These are phyloP conservation scores for Todiramphus chloris DNA, from an alignment of 2,113 vertebrate species.

Conservation along the genomic window DNA sequence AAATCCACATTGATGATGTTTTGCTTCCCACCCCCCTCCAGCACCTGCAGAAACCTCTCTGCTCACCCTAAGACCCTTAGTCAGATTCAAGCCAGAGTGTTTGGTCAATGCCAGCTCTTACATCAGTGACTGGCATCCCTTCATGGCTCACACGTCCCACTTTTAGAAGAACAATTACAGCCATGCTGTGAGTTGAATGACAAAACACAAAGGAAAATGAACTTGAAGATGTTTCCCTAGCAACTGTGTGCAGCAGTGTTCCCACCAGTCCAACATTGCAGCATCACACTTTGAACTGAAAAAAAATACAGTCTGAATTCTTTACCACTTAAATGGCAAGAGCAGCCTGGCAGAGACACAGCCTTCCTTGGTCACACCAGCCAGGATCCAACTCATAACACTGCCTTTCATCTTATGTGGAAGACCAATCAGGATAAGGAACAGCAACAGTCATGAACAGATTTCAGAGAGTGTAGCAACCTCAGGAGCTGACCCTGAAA, in stretches of 20 bases:
- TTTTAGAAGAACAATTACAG: not conserved
- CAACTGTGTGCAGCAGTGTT: conserved; percentile 26
- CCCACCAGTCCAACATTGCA: not conserved
- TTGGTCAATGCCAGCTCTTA: conserved; percentile 61
- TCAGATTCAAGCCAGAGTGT: conserved; percentile 10
- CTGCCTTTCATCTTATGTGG: not conserved
- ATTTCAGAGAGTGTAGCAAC: not conserved
- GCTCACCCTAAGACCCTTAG: conserved; percentile 39
- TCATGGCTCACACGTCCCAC: not conserved
- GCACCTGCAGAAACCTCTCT: conserved; percentile 62
- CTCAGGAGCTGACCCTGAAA: not conserved
- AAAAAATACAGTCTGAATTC: not conserved
- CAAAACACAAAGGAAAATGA: conserved; percentile 43
- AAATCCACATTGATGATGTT: conserved; percentile 43
- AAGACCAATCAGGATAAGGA: not conserved
- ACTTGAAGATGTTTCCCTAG: conserved; percentile 45
- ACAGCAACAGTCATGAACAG: not conserved
- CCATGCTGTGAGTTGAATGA: conserved; percentile 16
- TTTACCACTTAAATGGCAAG: not conserved
- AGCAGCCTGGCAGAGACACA: not conserved
- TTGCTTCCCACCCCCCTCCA: conserved; percentile 26
- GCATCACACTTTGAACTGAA: not conserved
- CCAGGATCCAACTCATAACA: not conserved
- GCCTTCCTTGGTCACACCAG: not conserved
- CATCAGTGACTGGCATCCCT: conserved; percentile 47